phyloP scores from a whole-genome alignment of 2,888 invertebrate species.

The Criorhina ranunculi region DNA sequence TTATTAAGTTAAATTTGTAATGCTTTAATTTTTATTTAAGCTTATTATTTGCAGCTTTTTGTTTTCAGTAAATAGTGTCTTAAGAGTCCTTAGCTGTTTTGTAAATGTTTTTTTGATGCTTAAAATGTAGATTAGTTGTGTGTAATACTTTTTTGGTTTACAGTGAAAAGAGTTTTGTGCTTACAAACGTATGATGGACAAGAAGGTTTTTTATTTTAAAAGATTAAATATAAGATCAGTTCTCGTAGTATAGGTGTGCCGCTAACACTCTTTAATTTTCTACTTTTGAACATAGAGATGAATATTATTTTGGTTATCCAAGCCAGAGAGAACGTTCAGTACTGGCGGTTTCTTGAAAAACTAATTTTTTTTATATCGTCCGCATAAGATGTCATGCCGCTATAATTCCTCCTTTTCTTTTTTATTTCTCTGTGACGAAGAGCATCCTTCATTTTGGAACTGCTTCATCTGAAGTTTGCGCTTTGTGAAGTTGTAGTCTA shows the following conservation, averaged over 20 bases:
- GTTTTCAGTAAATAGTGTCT: constrained; percentile 12
- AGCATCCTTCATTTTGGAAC: too few species aligned
- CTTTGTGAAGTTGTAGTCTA: too few species aligned
- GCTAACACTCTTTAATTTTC: too few species aligned
- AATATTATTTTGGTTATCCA: too few species aligned
- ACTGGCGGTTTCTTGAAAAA: too few species aligned
- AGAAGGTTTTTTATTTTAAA: constrained; percentile 18
- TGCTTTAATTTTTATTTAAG: constrained; percentile 21
- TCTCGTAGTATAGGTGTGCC: neutral
- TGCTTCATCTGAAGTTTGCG: too few species aligned
- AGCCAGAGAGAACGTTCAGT: too few species aligned
- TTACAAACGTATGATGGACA: constrained; percentile 31
- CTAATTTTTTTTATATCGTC: too few species aligned
- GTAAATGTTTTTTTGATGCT: constrained; percentile 38
- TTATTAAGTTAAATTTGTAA: constrained; percentile 21
- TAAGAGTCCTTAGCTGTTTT: constrained; percentile 11
- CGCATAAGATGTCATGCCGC: too few species aligned
- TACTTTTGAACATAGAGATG: too few species aligned
- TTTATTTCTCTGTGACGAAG: too few species aligned
- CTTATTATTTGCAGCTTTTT: constrained; percentile 49
- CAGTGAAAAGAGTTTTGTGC: constrained; percentile 12
- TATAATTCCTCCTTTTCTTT: too few species aligned
- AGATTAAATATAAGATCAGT: neutral
- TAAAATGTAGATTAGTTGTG: constrained; percentile 29
- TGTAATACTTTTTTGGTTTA: constrained; percentile 28